Evolutionary conservation across 2,113 vertebrate genomes (phyloP), one percentile per base, ranked within the genome.

Genomic region (Petromus typicus): DNA sequence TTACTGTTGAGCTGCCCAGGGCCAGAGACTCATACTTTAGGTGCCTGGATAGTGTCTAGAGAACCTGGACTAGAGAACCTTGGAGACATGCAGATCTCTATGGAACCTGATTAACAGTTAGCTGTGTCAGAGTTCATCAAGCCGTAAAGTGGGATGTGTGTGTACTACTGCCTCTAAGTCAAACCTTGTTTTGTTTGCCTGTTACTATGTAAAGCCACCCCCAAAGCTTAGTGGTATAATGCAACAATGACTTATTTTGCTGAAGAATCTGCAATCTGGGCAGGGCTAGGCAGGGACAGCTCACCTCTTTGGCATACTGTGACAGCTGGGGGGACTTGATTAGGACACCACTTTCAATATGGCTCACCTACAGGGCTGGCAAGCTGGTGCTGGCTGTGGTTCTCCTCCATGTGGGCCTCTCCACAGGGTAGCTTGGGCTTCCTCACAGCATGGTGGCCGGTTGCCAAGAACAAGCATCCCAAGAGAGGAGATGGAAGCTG

Each of bases 381-480:
- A 94, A 66, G 85, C 91, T 45, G 37, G 43, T 48, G 57, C 90
- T 94, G 91, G 54, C 95, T 86, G 63, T 69, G 75, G 34, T 89
- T 93, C 61, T 94, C 40, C 91, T 96, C 96, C 69, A 37, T 59
- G 93, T 93, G 89, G 93, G 80, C 75, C 23, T 83, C 84, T 91
- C 95, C 95, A 71, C 80, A 48, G 90, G 87, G 76, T 93, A 57
- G 11, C 93, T 96, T 90, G 95, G 89, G 89, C 93, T 94, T 96
- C 91, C 96, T 96, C 85, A 83, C 56, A 84, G 93, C 95, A 40
- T 91, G 75, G 64, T 94, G 96, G 96, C 87, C 51, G 40, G 16
- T 40, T 87, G 92, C 96, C 96, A 96, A 94, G 56, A 86, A 64
- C 12, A 3, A 95, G n/a, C 91, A 89, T 94, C 96, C 95, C 87